phyloP scores from a whole-genome alignment of 2,113 vertebrate species.

The Sinocyclocheilus maitianheensis region DNA sequence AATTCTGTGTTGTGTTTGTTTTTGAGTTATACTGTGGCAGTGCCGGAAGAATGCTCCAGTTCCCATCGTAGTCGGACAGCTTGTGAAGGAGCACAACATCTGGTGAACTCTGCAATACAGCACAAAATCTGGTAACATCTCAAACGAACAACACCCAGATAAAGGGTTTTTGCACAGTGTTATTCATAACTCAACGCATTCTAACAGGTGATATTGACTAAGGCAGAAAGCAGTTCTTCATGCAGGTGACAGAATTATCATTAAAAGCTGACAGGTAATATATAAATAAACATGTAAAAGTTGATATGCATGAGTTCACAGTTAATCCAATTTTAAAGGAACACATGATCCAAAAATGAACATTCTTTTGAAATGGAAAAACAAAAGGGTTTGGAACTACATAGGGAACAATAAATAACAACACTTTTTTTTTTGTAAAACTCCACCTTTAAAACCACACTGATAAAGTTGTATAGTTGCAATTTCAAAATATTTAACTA shows the following conservation, averaged over 20 bases:
- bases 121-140: not conserved
- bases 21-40: conserved; percentile 75
- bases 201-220: too few species aligned
- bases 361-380: not conserved
- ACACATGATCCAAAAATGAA: not conserved
- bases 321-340: not conserved
- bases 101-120: too few species aligned
- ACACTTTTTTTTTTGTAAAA: not conserved
- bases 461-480: not conserved
- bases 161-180: not conserved
- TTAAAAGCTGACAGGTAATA: not conserved
- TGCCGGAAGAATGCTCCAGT: conserved; percentile 86
- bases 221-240: not conserved
- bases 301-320: conserved; percentile 12
- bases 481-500: too few species aligned
- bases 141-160: not conserved
- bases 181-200: too few species aligned
- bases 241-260: not conserved
- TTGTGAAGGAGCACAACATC: conserved; percentile 83
- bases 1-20: not conserved
- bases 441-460: not conserved
- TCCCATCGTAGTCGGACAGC: conserved; percentile 78
- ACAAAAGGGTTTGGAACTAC: not conserved
- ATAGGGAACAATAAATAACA: not conserved
- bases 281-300: not conserved